phyloP scores from a whole-genome alignment of 2,113 vertebrate genomes.

The Procapra przewalskii region DNA sequence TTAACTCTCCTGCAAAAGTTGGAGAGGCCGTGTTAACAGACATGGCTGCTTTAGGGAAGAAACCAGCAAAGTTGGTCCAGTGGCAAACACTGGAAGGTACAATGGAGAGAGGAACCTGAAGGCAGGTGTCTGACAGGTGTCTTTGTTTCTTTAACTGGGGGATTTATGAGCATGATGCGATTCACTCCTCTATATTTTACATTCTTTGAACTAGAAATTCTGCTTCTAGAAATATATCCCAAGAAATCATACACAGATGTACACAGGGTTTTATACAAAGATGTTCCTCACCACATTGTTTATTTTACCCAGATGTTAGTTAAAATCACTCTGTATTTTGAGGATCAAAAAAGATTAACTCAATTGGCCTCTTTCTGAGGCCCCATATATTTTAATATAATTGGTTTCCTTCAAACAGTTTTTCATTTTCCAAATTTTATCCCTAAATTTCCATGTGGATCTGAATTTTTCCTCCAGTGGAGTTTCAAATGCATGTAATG shows the following conservation, averaged over 20 bases:
- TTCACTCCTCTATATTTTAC: not conserved
- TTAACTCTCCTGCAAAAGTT: not conserved
- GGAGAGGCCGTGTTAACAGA: not conserved
- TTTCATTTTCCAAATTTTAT: not conserved
- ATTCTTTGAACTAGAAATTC: not conserved
- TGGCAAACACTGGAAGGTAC: no score
- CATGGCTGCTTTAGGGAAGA: not conserved
- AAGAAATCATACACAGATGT: not conserved
- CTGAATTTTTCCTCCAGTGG: not conserved
- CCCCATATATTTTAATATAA: not conserved
- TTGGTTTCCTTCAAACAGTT: not conserved
- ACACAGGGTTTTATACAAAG: not conserved
- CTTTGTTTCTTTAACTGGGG: not conserved
- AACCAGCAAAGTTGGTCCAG: not conserved
- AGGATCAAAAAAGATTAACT: not conserved
- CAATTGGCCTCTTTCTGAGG: not conserved
- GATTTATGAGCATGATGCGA: not conserved
- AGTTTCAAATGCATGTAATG: not conserved
- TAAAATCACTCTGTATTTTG: not conserved
- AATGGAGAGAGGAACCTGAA: not conserved
- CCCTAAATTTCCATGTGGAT: not conserved
- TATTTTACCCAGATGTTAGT: not conserved
- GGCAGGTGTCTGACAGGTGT: not conserved
- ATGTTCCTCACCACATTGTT: not conserved
- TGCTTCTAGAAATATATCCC: not conserved